Base-by-base conservation (phyloP, 2,888 invertebrate species). In the Aphodius granarius region DNA sequence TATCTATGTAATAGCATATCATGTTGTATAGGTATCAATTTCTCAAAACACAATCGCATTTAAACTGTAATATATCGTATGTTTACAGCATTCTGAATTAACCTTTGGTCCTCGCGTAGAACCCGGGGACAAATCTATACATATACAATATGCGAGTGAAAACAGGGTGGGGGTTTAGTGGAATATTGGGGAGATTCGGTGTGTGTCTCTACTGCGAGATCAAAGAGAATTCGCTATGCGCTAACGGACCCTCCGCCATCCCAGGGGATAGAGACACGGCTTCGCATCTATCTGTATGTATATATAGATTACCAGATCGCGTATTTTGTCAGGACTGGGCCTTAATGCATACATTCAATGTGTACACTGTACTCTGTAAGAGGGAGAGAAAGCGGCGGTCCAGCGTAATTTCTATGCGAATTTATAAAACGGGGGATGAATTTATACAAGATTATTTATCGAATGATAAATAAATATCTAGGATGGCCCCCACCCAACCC, bases 201-300 rank as follows among this genome's bases (percentile, higher is more conserved):
- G 43, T 43, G 43, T 43, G 43, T 43, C 9, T 43, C 43, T 43
- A 43, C 43, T 13, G 3, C 6, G 43, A 72, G 72, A 72, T 72
- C 72, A 72, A 72, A 72, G 72, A 63, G 72, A 72, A 72, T 72
- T 21, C 63, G 43, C 72, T 19, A 72, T 72, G 72, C 72, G 43
- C 72, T 72, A 72, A 72, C 72, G 63, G 72, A 19, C 72, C 72
- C 43, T 23, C 72, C 43, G 43, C 43, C 13, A 43, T 72, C 72
- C 17, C 72, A 19, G 17, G 72, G 72, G 72, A 63, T 43, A 43
- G 43, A 43, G 43, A 43, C 43, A 43, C 43, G 43, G 43, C 43
- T 13, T 13, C 13, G 43, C 43, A 43, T 43, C 43, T 43, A 43
- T 43, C 43, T 43, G 43, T 43, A 43, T 43, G 43, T 43, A 43